Evolutionary conservation across 1,140 invertebrate species (phyloP).

Genomic region (Thrips palmi): DNA sequence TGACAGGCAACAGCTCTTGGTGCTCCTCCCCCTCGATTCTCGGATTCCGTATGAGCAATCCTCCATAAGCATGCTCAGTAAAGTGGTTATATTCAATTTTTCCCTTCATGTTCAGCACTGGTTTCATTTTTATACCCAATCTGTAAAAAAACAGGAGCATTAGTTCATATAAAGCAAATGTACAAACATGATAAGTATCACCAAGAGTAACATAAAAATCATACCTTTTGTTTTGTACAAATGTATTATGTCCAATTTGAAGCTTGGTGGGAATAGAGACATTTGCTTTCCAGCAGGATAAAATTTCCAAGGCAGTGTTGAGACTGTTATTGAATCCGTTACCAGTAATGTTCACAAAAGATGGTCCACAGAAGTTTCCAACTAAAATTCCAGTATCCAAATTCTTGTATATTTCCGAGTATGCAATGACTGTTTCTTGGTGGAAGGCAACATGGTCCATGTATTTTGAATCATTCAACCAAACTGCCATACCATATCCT

Average conservation of each 20-base stretch:
- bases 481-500: conserved; percentile 63
- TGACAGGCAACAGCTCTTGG: conserved; percentile 43
- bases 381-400: conserved; percentile 64
- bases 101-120: conserved; percentile 64
- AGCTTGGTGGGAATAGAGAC: conserved; percentile 31
- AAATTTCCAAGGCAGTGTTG: conserved; percentile 54
- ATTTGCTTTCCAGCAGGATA: conserved; percentile 48
- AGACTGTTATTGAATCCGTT: conserved; percentile 63
- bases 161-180: no score
- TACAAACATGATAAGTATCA: no score
- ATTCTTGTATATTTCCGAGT: conserved; percentile 71
- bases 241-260: conserved; percentile 72
- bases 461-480: conserved; percentile 60
- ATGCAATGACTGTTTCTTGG: conserved; percentile 71
- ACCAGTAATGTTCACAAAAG: conserved; percentile 61
- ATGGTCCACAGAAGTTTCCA: conserved; percentile 54
- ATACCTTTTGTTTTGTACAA: conserved; percentile 55
- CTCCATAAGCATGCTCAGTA: conserved; percentile 57
- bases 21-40: conserved; percentile 47
- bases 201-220: no score
- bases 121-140: conserved; percentile 58
- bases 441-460: conserved; percentile 53
- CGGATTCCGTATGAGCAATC: conserved; percentile 71
- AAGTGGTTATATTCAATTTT: conserved; percentile 79
- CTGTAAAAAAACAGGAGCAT: no score